Evolutionary conservation across 2,113 vertebrate species (phyloP).

Genomic region (Chinchilla lanigera): DNA sequence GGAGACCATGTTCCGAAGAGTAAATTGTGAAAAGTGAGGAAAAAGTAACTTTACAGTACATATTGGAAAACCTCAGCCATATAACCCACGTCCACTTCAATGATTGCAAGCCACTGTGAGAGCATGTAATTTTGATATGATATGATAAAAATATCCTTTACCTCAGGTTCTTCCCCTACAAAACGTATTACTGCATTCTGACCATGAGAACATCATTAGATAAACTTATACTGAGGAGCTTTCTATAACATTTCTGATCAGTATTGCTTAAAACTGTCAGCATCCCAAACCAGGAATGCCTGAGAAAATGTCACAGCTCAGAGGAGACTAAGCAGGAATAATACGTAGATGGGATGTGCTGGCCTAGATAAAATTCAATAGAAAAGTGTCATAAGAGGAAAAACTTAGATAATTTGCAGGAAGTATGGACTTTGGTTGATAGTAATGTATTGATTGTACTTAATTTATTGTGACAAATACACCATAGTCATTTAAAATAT

Average conservation of each 20-base stretch:
- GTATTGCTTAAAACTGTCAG: background rate
- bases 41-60: background rate
- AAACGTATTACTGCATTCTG: background rate
- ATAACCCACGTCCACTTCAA: background rate
- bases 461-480: background rate
- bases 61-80: background rate
- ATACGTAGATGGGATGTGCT: background rate
- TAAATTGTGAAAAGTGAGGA: background rate
- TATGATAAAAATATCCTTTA: background rate
- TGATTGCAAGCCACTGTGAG: background rate
- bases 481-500: background rate
- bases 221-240: fast-evolving
- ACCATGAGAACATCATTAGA: background rate
- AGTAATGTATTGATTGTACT: background rate
- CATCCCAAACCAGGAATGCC: background rate
- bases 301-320: background rate
- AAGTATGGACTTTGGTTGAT: background rate
- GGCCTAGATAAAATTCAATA: background rate
- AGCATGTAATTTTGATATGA: background rate
- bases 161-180: background rate
- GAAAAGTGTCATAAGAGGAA: background rate
- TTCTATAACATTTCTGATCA: background rate
- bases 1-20: background rate
- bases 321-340: background rate
- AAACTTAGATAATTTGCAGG: background rate